phyloP scores from a whole-genome alignment of 1,140 invertebrate genomes.

The Delia radicum region DNA sequence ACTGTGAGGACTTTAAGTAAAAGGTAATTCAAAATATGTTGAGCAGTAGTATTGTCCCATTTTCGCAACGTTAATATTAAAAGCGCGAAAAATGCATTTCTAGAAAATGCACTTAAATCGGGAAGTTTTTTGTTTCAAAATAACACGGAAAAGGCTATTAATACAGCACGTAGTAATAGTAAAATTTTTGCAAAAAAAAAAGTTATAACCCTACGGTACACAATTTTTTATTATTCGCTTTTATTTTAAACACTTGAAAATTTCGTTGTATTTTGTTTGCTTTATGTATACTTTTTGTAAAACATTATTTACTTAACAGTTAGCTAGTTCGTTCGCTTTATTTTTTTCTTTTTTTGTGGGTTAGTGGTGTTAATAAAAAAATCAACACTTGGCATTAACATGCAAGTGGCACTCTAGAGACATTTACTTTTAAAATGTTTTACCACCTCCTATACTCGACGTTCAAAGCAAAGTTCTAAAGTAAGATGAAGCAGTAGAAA shows the following conservation, averaged over 20 bases:
- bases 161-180: too few relatives aligned
- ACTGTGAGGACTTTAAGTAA: too few relatives aligned
- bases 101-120: too few relatives aligned
- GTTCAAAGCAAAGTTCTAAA: background rate
- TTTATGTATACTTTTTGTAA: background rate
- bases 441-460: background rate
- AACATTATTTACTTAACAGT: background rate
- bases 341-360: too few relatives aligned
- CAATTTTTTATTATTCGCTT: background rate
- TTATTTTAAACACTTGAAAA: background rate
- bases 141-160: too few relatives aligned
- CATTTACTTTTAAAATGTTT: background rate
- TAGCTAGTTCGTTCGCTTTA: background rate
- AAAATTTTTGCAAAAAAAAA: too few relatives aligned
- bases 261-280: background rate
- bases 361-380: background rate
- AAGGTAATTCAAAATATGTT: too few relatives aligned
- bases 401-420: background rate
- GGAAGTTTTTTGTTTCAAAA: too few relatives aligned
- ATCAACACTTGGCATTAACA: constrained; percentile 1
- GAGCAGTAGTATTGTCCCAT: too few relatives aligned
- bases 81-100: too few relatives aligned
- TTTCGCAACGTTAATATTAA: too few relatives aligned
- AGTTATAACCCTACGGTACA: background rate
- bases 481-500: background rate